Evolutionary conservation across 1,140 invertebrate genomes (phyloP), one percentile per base, ranked within the genome.

Genomic region (Drosophila sp.): DNA sequence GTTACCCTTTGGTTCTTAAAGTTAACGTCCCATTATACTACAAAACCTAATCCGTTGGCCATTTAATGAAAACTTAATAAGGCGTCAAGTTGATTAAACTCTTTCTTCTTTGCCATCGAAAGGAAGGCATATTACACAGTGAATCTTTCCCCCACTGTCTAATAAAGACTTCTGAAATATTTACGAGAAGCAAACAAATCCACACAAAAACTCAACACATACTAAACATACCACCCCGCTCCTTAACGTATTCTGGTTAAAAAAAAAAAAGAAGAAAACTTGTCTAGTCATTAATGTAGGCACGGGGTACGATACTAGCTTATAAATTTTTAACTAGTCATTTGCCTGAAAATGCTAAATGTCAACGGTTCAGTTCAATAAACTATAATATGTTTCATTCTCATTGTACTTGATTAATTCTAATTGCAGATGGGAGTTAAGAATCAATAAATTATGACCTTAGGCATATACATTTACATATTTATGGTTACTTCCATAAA

Each of bases 61-160:
- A 17, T 11, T 38, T 11, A 1, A 2, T 50, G 1, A 50, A 1
- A 50, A 61, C 50, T 74, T 41, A 11, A 54, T 29, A 8, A 44
- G 56, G 29, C 25, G 23, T 17, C 70, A 65, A 79, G 82, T 86
- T 86, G 76, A 86, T 86, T 86, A 83, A 86, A 86, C 82, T 80
- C 72, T 72, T 17, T 11, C 23, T 23, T 50, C 2, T 32, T 33
- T 3, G 35, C 35, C 8, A 38, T 11, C 11, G 3, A 38, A 38
- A 38, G 8, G 30, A 30, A 30, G 30, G 30, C 30, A 30, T 41
- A 47, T 32, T 75, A 75, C 40, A 47, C 50, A n/a, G 1, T 2
- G 2, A 2, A 30, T 29, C 32, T 32, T 29, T 8, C 35, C 35
- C 35, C 35, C 35, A 11, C 60, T 30, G 50, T 17, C 54, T 64